A percentile compares a stretch with the other conserved stretches of the same genome.
Conservation (phyloP, 2,888 invertebrate genomes). For the Netelia melanura region DNA sequence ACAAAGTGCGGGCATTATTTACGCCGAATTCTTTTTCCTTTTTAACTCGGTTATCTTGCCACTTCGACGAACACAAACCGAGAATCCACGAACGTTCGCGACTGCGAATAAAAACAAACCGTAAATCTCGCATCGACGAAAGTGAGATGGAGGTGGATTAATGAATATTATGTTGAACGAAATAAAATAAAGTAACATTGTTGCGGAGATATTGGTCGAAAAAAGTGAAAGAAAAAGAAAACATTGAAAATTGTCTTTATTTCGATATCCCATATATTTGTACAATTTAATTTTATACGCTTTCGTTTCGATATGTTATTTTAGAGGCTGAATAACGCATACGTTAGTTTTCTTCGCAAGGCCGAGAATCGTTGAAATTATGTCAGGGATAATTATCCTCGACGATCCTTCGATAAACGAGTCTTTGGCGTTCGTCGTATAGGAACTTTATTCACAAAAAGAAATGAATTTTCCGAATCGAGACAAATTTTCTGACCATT, state of each 20-base stretch:
- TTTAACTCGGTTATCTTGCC: not conserved
- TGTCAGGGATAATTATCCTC: not conserved
- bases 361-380: not conserved
- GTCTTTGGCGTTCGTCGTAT: conserved; percentile 70
- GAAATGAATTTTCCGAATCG: not conserved
- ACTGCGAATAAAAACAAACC: not conserved
- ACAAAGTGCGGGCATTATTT: conserved; percentile 22
- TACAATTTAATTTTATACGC: conserved; percentile 63
- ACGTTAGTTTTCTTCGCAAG: conserved; percentile 39
- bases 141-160: conserved; percentile 2
- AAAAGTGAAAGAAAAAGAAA: conserved; percentile 71
- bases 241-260: conserved; percentile 80
- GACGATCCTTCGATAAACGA: conserved; percentile 6
- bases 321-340: conserved; percentile 8
- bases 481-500: no score
- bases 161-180: conserved; percentile 38
- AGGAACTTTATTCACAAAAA: conserved; percentile 75
- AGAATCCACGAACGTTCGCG: conserved; percentile 24
- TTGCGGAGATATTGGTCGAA: conserved; percentile 64
- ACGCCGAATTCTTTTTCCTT: not conserved
- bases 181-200: conserved; percentile 62
- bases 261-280: conserved; percentile 78
- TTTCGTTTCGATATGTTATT: conserved; percentile 4
- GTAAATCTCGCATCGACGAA: conserved; percentile 26
- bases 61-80: not conserved